Conservation (phyloP, 1,140 invertebrate genomes). For the Nephotettix cincticeps region DNA sequence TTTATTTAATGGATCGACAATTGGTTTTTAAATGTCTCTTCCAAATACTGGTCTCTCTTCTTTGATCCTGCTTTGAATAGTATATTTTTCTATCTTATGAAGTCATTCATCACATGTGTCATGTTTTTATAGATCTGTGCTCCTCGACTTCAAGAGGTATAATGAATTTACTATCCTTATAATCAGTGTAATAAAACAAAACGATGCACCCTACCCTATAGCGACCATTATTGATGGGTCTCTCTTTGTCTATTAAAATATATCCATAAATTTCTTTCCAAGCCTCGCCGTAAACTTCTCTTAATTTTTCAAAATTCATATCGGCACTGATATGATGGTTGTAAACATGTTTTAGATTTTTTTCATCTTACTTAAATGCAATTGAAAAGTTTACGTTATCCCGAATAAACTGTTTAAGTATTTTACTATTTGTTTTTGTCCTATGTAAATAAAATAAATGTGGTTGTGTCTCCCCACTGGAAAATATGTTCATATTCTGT, state of each 20-base stretch:
- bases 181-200: not conserved
- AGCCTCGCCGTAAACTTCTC: conserved; percentile 21
- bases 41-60: conserved; percentile 23
- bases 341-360: conserved; percentile 48
- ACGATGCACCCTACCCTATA: conserved; percentile 20
- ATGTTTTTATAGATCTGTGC: too few species aligned
- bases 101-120: not conserved
- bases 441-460: conserved; percentile 48
- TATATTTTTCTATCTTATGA: conserved; percentile 23
- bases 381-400: conserved; percentile 48
- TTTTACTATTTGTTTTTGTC: conserved; percentile 45
- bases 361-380: conserved; percentile 47
- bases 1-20: not conserved
- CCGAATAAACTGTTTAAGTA: conserved; percentile 47
- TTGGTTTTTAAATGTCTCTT: conserved; percentile 21
- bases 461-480: conserved; percentile 45
- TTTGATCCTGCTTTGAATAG: conserved; percentile 23
- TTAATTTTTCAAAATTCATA: conserved; percentile 9
- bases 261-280: conserved; percentile 46
- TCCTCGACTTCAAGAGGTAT: not conserved
- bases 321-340: conserved; percentile 44
- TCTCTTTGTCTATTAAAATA: conserved; percentile 45
- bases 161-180: not conserved
- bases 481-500: conserved; percentile 41
- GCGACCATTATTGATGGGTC: conserved; percentile 45